Base-by-base conservation (phyloP, 1,140 invertebrate species). In the Battus philenor region DNA sequence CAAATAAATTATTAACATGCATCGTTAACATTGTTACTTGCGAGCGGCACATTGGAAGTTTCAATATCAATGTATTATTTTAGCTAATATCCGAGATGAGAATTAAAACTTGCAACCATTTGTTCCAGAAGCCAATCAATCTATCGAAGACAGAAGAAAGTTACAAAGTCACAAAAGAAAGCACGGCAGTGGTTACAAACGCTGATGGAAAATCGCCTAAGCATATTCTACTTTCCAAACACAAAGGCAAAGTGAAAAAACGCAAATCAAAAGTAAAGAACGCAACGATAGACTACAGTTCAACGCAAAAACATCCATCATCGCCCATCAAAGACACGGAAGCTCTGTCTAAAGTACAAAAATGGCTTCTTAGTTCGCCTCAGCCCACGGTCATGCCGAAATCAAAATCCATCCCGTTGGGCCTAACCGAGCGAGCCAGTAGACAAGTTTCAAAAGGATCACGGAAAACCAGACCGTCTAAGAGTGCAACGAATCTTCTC, bases 301-400 rank as follows among this genome's bases (percentile, higher is more conserved):
- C 88, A 0, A 85, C 88, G 24, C 91, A 92, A 54, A 85, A 90
- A 33, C 90, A 91, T 47, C 80, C 67, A 13, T 63, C 66, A 1
- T 68, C 72, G 0, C 78, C 75, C 0, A 58, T 60, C 63, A 78
- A 86, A 56, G 87, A 89, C 65, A 87, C 89, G 0, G 93, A 93
- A 77, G 92, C 93, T 0, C 88, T 94, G 33, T 92, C 91, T 12
- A 95, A 95, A 79, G 94, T 95, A 2, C 91, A 93, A 46, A 94
- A 93, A 47, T 95, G 93, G 94, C 74, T 95, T n/a, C 63, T 94
- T 24, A 93, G 92, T 27, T 93, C 93, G 0, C 92, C 88, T n/a
- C 82, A 86, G 15, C 81, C 80, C 0, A 62, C 78, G 1, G 66
- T 59, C 11, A 72, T 87, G n/a, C 89, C 88, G 17, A 94, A 92